Percentiles rank a stretch among this genome's conserved stretches.
Evolutionary conservation across 2,113 vertebrate species (phyloP).

Genomic region (Sapajus apella): DNA sequence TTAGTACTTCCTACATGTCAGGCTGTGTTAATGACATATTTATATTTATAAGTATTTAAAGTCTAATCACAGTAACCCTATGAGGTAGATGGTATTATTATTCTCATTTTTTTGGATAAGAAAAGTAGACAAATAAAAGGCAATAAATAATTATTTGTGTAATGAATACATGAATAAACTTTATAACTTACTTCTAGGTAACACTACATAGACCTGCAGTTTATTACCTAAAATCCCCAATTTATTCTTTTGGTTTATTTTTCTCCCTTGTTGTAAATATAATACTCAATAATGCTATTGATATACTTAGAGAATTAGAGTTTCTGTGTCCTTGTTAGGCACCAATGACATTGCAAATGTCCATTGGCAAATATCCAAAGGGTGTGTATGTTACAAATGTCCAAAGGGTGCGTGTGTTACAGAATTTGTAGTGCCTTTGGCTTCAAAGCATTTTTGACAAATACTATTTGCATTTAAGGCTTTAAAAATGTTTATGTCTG

Average conservation of each 20-base stretch:
- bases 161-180: not conserved
- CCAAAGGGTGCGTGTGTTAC: not conserved
- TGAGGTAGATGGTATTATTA: not conserved
- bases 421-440: not conserved
- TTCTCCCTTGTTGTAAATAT: conserved; percentile 8
- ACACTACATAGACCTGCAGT: not conserved
- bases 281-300: not conserved
- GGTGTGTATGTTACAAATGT: not conserved
- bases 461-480: not conserved
- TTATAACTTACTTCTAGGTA: not conserved
- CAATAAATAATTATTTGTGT: not conserved
- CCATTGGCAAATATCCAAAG: not conserved
- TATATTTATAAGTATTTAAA: not conserved
- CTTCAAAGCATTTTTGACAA: conserved; percentile 15
- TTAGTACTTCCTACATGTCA: not conserved
- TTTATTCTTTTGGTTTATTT: conserved; percentile 12
- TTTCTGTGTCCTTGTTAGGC: conserved; percentile 23
- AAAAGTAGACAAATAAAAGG: not conserved
- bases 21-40: not conserved
- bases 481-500: conserved; percentile 1
- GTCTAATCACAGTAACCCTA: not conserved
- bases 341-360: not conserved
- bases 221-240: conserved; percentile 12
- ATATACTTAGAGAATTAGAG: not conserved
- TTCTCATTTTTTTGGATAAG: conserved; percentile 26